phyloP scores from a whole-genome alignment of 2,797 vertebrate genomes.

The Natrix natrix region DNA sequence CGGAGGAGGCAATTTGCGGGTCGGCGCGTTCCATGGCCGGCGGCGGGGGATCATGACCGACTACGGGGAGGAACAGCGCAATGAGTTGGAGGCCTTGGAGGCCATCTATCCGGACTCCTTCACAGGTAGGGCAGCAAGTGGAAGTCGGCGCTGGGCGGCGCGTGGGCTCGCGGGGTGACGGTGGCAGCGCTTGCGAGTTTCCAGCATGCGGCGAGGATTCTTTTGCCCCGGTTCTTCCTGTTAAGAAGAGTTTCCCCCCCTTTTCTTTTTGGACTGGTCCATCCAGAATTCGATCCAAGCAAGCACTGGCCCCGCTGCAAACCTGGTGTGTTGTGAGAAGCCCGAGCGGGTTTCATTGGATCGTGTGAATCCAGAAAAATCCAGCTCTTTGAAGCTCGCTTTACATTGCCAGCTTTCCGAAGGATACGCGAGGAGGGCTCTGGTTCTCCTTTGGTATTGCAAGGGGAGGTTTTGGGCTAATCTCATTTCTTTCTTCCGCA shows the following conservation, averaged over 20 bases:
- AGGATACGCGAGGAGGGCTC: neutral
- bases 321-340: neutral
- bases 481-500: neutral
- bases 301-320: neutral
- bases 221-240: neutral
- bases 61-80: slow-evolving; percentile 90
- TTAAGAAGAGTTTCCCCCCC: neutral
- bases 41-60: slow-evolving; percentile 83
- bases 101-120: slow-evolving; percentile 95
- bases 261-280: neutral
- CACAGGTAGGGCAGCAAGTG: slow-evolving; percentile 76
- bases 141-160: neutral
- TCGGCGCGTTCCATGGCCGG: slow-evolving; percentile 60
- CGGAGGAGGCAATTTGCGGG: neutral
- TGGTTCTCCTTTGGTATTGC: neutral
- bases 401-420: neutral
- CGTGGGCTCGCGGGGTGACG: neutral
- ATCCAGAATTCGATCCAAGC: neutral
- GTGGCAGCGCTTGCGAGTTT: neutral
- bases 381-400: neutral
- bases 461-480: neutral
- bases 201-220: neutral
- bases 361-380: neutral
- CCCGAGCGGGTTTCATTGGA: neutral
- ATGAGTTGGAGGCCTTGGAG: slow-evolving; percentile 92